Evolutionary conservation across 2,797 vertebrate species (phyloP).

Genomic region (Molossus molossus): DNA sequence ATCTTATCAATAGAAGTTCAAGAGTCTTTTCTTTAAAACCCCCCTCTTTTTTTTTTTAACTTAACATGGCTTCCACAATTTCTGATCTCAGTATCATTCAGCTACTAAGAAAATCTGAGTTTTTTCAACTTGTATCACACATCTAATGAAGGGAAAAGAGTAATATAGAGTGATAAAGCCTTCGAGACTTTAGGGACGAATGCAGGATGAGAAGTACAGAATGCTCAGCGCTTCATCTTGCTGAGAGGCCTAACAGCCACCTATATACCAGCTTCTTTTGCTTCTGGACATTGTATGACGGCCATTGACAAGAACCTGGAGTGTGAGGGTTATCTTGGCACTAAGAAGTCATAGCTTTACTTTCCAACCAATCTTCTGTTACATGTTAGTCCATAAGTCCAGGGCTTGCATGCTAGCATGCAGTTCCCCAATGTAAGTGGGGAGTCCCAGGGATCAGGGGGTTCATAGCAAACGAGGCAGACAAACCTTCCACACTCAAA

Average conservation of each 20-base stretch:
- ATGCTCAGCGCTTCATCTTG: not conserved
- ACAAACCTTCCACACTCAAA: not conserved
- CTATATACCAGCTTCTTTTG: not conserved
- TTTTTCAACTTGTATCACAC: not conserved
- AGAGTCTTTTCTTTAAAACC: not conserved
- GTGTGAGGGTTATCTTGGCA: not conserved
- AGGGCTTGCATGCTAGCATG: not conserved
- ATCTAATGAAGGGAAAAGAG: not conserved
- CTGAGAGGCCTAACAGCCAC: no score
- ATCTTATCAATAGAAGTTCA: not conserved
- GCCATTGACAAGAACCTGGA: not conserved
- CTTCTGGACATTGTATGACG: not conserved
- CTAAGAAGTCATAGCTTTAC: not conserved
- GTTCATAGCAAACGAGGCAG: not conserved
- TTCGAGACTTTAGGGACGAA: not conserved
- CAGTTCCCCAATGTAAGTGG: not conserved
- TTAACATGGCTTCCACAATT: not conserved
- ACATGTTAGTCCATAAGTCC: not conserved
- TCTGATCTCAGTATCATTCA: not conserved
- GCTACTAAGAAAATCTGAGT: not conserved
- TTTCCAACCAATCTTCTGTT: not conserved
- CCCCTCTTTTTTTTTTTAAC: not conserved
- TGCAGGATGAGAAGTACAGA: not conserved
- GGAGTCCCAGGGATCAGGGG: not conserved
- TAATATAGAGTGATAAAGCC: not conserved